These are phyloP conservation scores for Phaetusa simplex DNA, from an alignment of 2,113 vertebrate species.

Conservation along the genomic window DNA sequence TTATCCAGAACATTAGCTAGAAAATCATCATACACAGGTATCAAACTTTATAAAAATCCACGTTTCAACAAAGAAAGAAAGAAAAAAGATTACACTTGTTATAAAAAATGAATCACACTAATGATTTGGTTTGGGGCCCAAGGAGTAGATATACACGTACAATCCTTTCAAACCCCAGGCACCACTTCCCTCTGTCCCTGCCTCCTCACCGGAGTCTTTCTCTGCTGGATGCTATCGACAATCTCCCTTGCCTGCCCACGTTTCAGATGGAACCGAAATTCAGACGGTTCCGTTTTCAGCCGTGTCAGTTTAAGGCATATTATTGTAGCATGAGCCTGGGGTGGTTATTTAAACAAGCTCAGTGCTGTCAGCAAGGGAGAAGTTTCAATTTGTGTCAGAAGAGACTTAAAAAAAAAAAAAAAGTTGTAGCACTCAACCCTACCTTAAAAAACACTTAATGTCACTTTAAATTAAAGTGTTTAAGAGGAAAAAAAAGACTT, in stretches of 20 bases:
- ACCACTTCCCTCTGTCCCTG: not conserved
- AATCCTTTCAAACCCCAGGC: not conserved
- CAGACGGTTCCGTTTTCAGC: not conserved
- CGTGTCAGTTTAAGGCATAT: not conserved
- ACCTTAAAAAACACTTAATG: not conserved
- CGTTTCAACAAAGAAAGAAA: not conserved
- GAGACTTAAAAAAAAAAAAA: not conserved
- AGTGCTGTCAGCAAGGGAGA: not conserved
- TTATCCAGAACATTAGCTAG: not conserved
- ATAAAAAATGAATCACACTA: not conserved
- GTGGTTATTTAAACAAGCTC: conserved; percentile 12
- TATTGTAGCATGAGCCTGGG: not conserved
- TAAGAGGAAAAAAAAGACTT: not conserved
- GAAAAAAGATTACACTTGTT: not conserved
- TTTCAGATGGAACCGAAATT: conserved; percentile 30
- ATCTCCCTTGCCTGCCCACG: not conserved
- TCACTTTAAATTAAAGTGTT: not conserved
- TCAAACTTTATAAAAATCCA: not conserved
- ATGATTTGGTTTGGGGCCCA: not conserved
- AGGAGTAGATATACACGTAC: accelerated
- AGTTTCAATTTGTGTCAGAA: conserved; percentile 53
- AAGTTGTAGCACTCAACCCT: not conserved
- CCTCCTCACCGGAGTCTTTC: not conserved
- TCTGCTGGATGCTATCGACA: not conserved
- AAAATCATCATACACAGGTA: not conserved